Evolutionary conservation across 2,888 invertebrate genomes (phyloP).

Genomic region (Dryobotodes eremita): DNA sequence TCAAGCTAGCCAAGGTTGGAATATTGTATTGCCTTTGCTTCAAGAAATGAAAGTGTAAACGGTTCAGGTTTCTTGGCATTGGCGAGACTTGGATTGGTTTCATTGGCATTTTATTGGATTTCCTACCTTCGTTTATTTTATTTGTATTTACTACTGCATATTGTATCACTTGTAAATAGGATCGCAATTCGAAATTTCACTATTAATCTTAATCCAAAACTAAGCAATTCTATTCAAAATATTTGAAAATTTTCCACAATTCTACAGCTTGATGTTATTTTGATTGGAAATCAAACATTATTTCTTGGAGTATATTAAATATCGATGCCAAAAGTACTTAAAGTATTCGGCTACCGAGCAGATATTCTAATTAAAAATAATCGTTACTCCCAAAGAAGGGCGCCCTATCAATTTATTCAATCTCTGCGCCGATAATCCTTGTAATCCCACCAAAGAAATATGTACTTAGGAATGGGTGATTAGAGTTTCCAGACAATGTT

Average conservation of each 20-base stretch:
- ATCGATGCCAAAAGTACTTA: background rate
- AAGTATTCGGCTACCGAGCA: background rate
- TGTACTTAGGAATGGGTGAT: conserved; percentile 34
- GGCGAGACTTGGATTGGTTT: conserved; percentile 32
- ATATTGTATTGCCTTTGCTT: conserved; percentile 52
- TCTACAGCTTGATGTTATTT: background rate
- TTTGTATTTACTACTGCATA: conserved; percentile 3
- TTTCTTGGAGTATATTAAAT: background rate
- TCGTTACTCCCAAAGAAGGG: conserved; percentile 3
- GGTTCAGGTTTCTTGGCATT: conserved; percentile 42
- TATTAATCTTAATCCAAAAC: background rate
- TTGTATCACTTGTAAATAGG: background rate
- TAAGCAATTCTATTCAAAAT: background rate
- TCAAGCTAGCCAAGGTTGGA: conserved; percentile 39
- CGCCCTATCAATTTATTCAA: conserved; percentile 36
- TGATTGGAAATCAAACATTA: background rate
- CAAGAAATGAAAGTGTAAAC: conserved; percentile 56
- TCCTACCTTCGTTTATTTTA: conserved; percentile 29
- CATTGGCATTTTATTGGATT: conserved; percentile 40
- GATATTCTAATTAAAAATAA: conserved; percentile 38
- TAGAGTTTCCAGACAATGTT: conserved; percentile 32
- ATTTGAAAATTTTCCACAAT: accelerated
- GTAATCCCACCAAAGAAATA: conserved; percentile 42
- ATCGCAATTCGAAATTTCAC: background rate
- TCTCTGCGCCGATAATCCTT: conserved; percentile 37